A percentile compares a stretch with the other conserved stretches of the same genome.
Conservation (phyloP, 2,888 invertebrate genomes). For the Dorcus hopei region DNA sequence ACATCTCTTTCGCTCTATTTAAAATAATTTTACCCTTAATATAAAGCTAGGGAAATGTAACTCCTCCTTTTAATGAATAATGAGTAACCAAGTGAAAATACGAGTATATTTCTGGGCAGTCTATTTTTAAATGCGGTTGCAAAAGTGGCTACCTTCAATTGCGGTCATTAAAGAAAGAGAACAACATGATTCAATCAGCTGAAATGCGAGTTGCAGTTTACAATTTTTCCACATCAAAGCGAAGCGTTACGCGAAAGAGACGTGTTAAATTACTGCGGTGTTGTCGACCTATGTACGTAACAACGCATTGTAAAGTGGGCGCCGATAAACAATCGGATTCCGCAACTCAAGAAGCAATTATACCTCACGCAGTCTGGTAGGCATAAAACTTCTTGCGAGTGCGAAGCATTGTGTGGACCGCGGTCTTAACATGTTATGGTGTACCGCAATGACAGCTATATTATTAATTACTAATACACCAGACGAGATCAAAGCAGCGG, state of each 20-base stretch:
- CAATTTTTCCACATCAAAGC: no score
- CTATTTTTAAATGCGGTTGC: no score
- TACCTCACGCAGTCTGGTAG: slow-evolving; percentile 7
- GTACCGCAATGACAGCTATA: slow-evolving; percentile 17
- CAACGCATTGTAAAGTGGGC: slow-evolving; percentile 22
- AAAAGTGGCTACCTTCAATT: no score
- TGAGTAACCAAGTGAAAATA: no score
- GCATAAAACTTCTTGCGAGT: slow-evolving; percentile 13
- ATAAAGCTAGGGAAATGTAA: no score
- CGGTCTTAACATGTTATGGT: slow-evolving; percentile 16
- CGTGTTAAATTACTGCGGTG: slow-evolving; percentile 7
- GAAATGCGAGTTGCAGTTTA: no score
- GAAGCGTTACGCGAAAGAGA: not conserved
- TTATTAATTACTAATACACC: slow-evolving; percentile 28
- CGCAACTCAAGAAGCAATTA: slow-evolving; percentile 20
- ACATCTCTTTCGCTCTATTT: no score
- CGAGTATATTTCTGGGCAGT: no score
- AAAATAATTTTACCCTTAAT: no score
- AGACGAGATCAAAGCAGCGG: slow-evolving; percentile 27
- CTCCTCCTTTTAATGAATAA: no score
- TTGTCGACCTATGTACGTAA: slow-evolving; percentile 22
- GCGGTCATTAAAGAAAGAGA: no score
- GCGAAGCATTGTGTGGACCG: slow-evolving; percentile 10
- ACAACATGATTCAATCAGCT: no score
- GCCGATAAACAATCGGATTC: slow-evolving; percentile 29